Base-by-base conservation (phyloP, 2,113 vertebrate species). In the Lampris incognitus region DNA sequence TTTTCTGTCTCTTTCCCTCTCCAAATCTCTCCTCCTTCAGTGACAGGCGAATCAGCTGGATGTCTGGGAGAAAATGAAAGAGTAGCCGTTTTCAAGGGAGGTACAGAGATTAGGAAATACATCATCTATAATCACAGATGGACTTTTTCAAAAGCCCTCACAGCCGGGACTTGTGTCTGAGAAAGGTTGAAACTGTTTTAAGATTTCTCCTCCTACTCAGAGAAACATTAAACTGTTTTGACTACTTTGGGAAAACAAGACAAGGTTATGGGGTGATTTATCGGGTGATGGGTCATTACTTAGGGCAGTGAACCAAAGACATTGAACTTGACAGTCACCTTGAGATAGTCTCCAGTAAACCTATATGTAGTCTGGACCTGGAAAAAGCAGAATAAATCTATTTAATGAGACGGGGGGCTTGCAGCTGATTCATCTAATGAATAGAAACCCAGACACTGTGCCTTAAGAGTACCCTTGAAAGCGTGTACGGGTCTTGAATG, bases 381-480 rank as follows among this genome's bases (percentile, higher is more conserved):
- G 24, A 66, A 79, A 64, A 42, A 5, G 58, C 38, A 2, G 11
- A 68, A 73, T 91, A 72, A 80, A 85, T 87, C 55, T 64, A n/a
- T 76, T 78, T 87, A 89, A 88, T 70, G 71, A 76, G 66, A 85
- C 78, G 46, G 44, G 72, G 52, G 62, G 57, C 63, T 77, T 51
- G 72, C 55, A 76, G 46, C 50, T 63, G 80, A 81, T 90, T 75
- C 72, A 10, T 66, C 38, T 76, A 81, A 84, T 78, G 69, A 74
- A 85, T 76, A 48, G 57, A 78, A 80, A 62, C 13, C 39, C 38
- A 74, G 59, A 66, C 38, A 50, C 36, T 9, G 24, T 79, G 78
- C 76, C 36, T 79, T 76, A 8, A 71, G 62, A 74, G 62, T 50
- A 81, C 69, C 85, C 24, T 72, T 81, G 38, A 88, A 83, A 85